Conservation (phyloP, 2,113 vertebrate genomes). For the Egretta garzetta region DNA sequence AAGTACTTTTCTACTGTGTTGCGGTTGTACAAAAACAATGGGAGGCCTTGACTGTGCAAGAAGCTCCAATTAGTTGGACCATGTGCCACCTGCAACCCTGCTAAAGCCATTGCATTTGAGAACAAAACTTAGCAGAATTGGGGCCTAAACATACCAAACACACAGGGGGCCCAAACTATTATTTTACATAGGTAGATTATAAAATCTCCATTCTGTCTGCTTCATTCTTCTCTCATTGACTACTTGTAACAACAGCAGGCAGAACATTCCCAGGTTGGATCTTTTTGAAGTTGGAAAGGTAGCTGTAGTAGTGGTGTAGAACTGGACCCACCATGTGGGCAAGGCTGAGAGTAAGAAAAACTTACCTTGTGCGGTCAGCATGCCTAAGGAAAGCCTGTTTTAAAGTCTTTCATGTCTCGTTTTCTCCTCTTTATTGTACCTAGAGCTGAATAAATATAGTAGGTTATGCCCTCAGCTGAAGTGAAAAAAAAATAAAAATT, state of each 20-base stretch:
- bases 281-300: background rate
- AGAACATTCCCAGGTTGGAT: background rate
- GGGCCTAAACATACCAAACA: background rate
- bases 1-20: background rate
- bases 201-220: background rate
- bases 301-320: background rate
- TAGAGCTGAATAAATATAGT: background rate
- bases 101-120: background rate
- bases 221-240: background rate
- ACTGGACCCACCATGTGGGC: background rate
- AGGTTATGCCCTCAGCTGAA: background rate
- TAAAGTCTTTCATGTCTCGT: background rate
- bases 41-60: background rate
- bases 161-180: background rate
- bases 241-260: background rate
- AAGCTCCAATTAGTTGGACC: background rate
- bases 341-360: background rate
- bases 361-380: background rate
- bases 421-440: conserved; percentile 7
- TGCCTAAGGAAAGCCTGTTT: background rate
- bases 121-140: background rate
- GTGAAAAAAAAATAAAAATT: background rate
- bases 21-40: background rate
- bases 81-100: background rate
- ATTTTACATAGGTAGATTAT: background rate